Percentiles rank a stretch among this genome's conserved stretches.
Conservation (phyloP, 2,797 vertebrate species). For the Coccyzus lansbergi region DNA sequence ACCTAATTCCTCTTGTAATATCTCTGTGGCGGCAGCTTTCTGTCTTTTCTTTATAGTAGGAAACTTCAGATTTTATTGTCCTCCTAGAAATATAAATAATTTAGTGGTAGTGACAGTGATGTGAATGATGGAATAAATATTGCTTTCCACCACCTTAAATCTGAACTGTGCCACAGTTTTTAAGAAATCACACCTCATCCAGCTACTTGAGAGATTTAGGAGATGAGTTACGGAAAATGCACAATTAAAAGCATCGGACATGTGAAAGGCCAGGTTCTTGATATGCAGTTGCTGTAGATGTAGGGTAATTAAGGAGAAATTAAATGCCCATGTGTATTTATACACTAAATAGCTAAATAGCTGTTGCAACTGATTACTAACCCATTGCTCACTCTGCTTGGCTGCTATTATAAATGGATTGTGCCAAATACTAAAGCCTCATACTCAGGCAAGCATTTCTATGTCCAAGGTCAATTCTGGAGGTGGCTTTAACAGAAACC, state of each 20-base stretch:
- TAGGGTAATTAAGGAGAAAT: not conserved
- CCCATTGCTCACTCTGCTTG: not conserved
- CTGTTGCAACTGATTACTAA: not conserved
- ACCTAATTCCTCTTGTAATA: not conserved
- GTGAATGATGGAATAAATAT: not conserved
- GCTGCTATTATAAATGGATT: not conserved
- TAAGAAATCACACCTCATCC: not conserved
- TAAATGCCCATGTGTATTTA: not conserved
- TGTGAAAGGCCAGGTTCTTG: not conserved
- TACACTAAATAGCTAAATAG: not conserved
- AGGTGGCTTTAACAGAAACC: not conserved
- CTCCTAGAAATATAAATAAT: not conserved
- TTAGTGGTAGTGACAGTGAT: not conserved
- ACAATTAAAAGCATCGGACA: not conserved
- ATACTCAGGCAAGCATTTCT: not conserved
- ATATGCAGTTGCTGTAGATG: not conserved
- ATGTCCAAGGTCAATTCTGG: not conserved
- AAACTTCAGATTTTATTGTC: not conserved
- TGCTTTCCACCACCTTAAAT: not conserved
- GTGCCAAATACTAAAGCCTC: not conserved
- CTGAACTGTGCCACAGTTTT: not conserved
- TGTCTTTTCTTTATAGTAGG: not conserved
- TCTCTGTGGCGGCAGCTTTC: not conserved
- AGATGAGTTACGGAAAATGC: not conserved
- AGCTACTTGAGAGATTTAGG: not conserved